Conservation (phyloP, 2,888 invertebrate genomes). For the Limnephilus auricula region DNA sequence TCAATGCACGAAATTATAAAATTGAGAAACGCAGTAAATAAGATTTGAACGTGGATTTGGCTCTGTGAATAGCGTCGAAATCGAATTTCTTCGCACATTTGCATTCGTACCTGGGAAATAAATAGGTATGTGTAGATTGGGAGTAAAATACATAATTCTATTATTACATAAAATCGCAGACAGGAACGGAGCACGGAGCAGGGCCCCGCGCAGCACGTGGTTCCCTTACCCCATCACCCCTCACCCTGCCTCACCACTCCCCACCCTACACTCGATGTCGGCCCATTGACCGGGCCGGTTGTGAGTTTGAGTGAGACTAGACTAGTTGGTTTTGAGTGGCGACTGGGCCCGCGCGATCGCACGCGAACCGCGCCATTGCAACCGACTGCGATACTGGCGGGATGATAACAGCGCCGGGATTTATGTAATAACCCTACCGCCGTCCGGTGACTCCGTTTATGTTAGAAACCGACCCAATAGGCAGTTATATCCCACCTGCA, state of each 20-base stretch:
- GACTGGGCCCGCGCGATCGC: not conserved
- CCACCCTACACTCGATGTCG: constrained; percentile 21
- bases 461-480: not conserved
- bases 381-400: not conserved
- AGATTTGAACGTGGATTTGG: not conserved
- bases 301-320: constrained; percentile 28
- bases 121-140: not conserved
- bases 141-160: constrained; percentile 5
- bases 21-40: not conserved
- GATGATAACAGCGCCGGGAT: constrained; percentile 52
- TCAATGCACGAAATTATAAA: not conserved
- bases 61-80: not conserved
- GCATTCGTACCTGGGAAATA: not conserved
- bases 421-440: constrained; percentile 54
- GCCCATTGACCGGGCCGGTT: constrained; percentile 34
- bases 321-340: constrained; percentile 32
- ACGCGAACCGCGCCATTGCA: constrained; percentile 35
- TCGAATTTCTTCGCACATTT: not conserved
- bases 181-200: not conserved
- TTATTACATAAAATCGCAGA: not conserved
- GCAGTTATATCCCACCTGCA: not conserved
- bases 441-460: not conserved
- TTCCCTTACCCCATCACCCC: constrained; percentile 12
- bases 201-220: constrained; percentile 54
- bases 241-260: constrained; percentile 4